Percentiles rank a stretch among this genome's conserved stretches.
phyloP scores from a whole-genome alignment of 2,888 invertebrate species.

The Argyresthia albistria region DNA sequence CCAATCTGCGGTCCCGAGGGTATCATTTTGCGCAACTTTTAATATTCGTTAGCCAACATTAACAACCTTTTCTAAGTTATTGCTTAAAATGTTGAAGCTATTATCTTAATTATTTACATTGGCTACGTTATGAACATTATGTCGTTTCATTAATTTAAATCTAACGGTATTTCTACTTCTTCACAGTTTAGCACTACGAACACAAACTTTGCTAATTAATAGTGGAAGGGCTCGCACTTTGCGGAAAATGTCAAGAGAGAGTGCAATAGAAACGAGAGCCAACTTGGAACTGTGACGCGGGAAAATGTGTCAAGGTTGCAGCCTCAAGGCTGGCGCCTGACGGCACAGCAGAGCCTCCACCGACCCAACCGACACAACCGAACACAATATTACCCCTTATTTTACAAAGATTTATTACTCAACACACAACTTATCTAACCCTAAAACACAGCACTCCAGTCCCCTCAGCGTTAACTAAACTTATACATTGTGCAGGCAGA shows the following conservation, averaged over 20 bases:
- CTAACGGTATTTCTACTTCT: neutral
- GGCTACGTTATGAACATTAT: no score
- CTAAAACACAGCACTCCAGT: no score
- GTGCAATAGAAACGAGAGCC: slow-evolving; percentile 56
- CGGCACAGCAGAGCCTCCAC: slow-evolving; percentile 37
- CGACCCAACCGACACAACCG: slow-evolving; percentile 19
- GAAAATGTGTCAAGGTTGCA: slow-evolving; percentile 67
- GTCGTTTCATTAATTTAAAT: neutral
- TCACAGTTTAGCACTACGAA: slow-evolving; percentile 5
- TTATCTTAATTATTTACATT: no score
- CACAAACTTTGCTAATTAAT: slow-evolving; percentile 24
- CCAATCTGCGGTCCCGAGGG: slow-evolving; percentile 31
- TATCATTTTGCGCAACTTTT: slow-evolving; percentile 23
- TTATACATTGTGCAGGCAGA: no score
- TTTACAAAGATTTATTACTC: neutral
- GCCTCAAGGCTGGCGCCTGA: slow-evolving; percentile 31
- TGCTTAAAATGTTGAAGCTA: no score
- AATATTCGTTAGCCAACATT: no score
- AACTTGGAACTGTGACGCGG: slow-evolving; percentile 44
- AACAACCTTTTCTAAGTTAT: no score
- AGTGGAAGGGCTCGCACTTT: slow-evolving; percentile 35
- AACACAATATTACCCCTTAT: neutral
- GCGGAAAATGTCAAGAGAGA: slow-evolving; percentile 57
- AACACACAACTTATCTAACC: neutral
- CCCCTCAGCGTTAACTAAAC: no score